Conservation (phyloP, 2,888 invertebrate species). For the Reticulitermes lucifugus region DNA sequence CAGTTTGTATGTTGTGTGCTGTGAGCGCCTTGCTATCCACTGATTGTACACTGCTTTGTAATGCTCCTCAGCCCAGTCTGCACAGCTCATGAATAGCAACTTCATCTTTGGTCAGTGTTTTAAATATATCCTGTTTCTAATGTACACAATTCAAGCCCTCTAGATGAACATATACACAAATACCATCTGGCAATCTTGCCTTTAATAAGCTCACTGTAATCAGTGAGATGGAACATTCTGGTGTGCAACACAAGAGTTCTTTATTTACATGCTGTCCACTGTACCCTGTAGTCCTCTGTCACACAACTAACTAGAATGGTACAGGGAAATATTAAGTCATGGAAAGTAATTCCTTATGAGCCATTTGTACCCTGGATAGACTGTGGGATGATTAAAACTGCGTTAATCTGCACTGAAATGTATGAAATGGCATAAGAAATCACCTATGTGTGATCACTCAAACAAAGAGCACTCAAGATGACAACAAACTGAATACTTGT, state of each 20-base stretch:
- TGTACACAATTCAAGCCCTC: slow-evolving; percentile 15
- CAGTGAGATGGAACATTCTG: neutral
- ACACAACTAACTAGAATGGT: neutral
- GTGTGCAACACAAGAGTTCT: neutral
- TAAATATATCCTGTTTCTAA: neutral
- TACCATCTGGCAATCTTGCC: slow-evolving; percentile 5
- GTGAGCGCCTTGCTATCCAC: neutral
- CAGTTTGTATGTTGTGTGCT: neutral
- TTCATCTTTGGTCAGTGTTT: neutral
- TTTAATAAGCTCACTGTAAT: neutral
- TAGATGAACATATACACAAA: slow-evolving; percentile 22
- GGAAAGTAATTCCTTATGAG: slow-evolving; percentile 27
- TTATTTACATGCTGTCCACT: neutral
- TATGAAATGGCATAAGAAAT: slow-evolving; percentile 29
- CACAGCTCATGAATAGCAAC: neutral
- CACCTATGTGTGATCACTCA: neutral
- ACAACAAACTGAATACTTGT: slow-evolving; percentile 24
- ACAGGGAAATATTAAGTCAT: slow-evolving; percentile 19
- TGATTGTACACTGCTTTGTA: neutral
- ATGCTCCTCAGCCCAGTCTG: neutral
- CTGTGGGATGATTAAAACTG: slow-evolving; percentile 8
- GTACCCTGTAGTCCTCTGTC: neutral
- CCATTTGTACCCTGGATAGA: slow-evolving; percentile 38
- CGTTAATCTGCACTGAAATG: neutral
- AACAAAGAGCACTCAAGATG: slow-evolving; percentile 16